Conservation (phyloP, 2,113 vertebrate genomes). For the Pan troglodytes region NHGRI_mPanTro3-v2.1_pri NC_072398.2:18873501-18874000, state of each 20-base stretch:
- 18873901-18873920: constrained; percentile 77
- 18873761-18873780: constrained; percentile 17
- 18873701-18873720: constrained; percentile 71
- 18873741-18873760: background rate
- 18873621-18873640: constrained; percentile 8
- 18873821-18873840: constrained; percentile 80
- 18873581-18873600: background rate
- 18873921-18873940: constrained; percentile 77
- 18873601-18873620: background rate
- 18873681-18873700: constrained; percentile 41
- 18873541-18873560: rapidly evolving
- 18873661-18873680: background rate
- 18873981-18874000: constrained; percentile 80
- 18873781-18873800: constrained; percentile 75
- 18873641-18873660: background rate
- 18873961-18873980: constrained; percentile 80
- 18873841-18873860: constrained; percentile 78
- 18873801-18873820: constrained; percentile 67
- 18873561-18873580: rapidly evolving
- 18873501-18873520: background rate
- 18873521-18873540: background rate
- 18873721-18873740: background rate
- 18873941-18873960: constrained; percentile 78
- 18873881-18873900: constrained; percentile 70
- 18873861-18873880: constrained; percentile 77